Conservation (phyloP, 2,888 invertebrate species). For the Cactoblastis cactorum region DNA sequence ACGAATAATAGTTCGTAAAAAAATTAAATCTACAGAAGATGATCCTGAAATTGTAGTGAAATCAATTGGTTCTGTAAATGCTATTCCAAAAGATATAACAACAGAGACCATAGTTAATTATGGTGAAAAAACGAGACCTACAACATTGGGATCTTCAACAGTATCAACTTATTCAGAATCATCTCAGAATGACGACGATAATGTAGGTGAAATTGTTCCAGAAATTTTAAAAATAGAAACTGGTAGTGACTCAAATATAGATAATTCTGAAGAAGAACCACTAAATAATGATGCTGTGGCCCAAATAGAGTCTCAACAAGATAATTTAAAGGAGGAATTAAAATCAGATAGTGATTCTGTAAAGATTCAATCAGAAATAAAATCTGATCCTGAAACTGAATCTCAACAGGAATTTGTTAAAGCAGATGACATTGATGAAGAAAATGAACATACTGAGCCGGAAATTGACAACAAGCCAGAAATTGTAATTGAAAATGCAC, state of each 20-base stretch:
- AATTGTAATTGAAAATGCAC: slow-evolving; percentile 38
- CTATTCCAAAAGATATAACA: slow-evolving; percentile 35
- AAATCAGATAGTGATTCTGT: slow-evolving; percentile 15
- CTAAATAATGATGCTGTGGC: neutral
- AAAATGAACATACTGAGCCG: slow-evolving; percentile 22
- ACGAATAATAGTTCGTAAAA: slow-evolving; percentile 65
- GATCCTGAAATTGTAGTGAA: slow-evolving; percentile 46
- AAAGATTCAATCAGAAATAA: slow-evolving; percentile 8
- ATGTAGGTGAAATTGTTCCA: neutral
- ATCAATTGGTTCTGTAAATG: slow-evolving; percentile 40
- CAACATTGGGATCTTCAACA: slow-evolving; percentile 27
- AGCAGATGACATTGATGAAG: slow-evolving; percentile 10
- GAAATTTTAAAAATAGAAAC: slow-evolving; percentile 22
- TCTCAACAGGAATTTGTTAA: slow-evolving; percentile 22
- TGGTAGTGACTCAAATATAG: slow-evolving; percentile 32
- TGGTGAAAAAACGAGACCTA: slow-evolving; percentile 54
- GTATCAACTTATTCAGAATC: slow-evolving; percentile 25
- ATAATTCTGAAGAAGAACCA: slow-evolving; percentile 14
- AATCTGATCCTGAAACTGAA: neutral
- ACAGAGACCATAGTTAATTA: slow-evolving; percentile 50
- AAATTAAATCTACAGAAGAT: slow-evolving; percentile 46
- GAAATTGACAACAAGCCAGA: slow-evolving; percentile 32
- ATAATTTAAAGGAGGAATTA: neutral
- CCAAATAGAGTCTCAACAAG: neutral
- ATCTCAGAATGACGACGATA: slow-evolving; percentile 12